Evolutionary conservation across 2,888 invertebrate species (phyloP).

Genomic region (Epinotia brunnichana): DNA sequence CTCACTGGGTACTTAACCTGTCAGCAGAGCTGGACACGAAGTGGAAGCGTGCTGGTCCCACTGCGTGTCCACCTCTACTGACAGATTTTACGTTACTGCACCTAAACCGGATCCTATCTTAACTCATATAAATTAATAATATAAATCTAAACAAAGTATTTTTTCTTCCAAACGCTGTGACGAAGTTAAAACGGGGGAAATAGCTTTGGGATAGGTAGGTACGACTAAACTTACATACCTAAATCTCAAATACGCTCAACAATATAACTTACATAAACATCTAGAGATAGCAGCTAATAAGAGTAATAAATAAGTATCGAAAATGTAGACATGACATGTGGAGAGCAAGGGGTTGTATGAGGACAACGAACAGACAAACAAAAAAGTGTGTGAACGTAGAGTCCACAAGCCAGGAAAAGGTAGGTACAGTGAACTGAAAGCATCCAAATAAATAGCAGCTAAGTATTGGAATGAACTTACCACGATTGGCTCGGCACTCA

Average conservation of each 20-base stretch:
- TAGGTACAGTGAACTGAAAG: slow-evolving; percentile 52
- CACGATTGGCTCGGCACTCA: slow-evolving; percentile 97
- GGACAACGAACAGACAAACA: slow-evolving; percentile 43
- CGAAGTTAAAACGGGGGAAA: slow-evolving; percentile 53
- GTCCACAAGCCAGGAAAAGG: slow-evolving; percentile 47
- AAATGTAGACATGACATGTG: slow-evolving; percentile 31
- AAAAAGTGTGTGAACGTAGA: slow-evolving; percentile 52
- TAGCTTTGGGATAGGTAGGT: slow-evolving; percentile 7
- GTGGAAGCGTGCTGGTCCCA: too few relatives aligned
- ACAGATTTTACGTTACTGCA: too few relatives aligned
- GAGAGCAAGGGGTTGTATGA: slow-evolving; percentile 21
- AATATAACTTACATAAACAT: slow-evolving; percentile 73
- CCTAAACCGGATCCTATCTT: too few relatives aligned
- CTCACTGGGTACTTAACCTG: too few relatives aligned
- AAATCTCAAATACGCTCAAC: slow-evolving; percentile 53
- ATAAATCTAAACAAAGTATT: too few relatives aligned
- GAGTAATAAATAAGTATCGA: slow-evolving; percentile 52
- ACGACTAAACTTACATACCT: slow-evolving; percentile 48
- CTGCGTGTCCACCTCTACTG: too few relatives aligned
- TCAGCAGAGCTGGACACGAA: too few relatives aligned
- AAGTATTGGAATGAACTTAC: slow-evolving; percentile 86
- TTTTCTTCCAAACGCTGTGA: slow-evolving; percentile 50
- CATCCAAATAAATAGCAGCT: slow-evolving; percentile 57
- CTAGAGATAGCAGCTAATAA: slow-evolving; percentile 81
- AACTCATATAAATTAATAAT: too few relatives aligned